Conservation (phyloP, 1,140 invertebrate species). For the Apis dorsata region DNA sequence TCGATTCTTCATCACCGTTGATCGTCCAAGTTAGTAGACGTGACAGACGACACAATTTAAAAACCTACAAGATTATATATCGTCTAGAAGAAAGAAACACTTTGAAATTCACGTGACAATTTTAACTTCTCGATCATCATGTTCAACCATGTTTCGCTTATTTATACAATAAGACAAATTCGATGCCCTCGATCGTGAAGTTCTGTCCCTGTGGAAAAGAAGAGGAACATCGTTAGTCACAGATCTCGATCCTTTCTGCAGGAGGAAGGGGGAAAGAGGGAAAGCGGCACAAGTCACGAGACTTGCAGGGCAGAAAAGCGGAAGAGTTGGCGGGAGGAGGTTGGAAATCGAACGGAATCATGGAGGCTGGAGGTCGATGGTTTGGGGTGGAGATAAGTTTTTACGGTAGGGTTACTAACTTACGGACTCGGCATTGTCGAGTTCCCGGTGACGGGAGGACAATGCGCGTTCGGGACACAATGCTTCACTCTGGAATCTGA, state of each 20-base stretch:
- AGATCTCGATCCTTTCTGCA: neutral
- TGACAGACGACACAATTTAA: neutral
- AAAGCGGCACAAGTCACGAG: constrained; percentile 12
- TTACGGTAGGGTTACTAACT: constrained; percentile 76
- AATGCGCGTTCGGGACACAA: constrained; percentile 74
- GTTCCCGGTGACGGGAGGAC: constrained; percentile 73
- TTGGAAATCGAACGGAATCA: constrained; percentile 68
- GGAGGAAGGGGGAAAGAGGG: neutral
- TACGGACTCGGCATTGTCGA: constrained; percentile 74
- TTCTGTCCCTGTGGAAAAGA: neutral
- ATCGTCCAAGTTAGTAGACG: too few relatives aligned
- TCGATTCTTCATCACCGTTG: constrained; percentile 1
- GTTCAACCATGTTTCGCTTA: neutral
- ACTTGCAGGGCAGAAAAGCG: constrained; percentile 15
- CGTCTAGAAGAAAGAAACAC: too few relatives aligned
- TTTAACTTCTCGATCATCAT: too few relatives aligned
- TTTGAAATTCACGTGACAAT: too few relatives aligned
- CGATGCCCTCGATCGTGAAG: neutral
- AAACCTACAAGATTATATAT: neutral
- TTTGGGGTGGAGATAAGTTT: constrained; percentile 72
- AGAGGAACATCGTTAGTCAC: neutral
- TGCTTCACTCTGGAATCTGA: constrained; percentile 73
- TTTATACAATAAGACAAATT: neutral
- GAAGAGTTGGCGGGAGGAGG: constrained; percentile 27
- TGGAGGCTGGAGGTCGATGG: constrained; percentile 64